These are phyloP conservation scores for Paramuricea clavata DNA, from an alignment of 92 coral and sea anemone species.

Conservation along the genomic window DNA sequence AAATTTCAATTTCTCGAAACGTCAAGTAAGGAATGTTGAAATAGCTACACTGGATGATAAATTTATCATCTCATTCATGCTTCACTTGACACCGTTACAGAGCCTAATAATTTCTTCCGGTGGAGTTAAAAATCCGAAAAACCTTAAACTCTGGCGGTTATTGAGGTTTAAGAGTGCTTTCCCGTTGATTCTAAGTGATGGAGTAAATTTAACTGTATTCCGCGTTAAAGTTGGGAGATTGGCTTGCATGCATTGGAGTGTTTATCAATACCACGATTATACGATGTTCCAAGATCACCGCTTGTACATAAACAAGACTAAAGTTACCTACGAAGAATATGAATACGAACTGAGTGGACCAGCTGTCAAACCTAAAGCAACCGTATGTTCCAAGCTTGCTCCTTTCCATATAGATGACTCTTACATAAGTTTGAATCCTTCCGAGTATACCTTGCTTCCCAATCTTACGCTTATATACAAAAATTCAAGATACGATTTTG, in stretches of 20 bases:
- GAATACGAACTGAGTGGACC: conserved; percentile 17
- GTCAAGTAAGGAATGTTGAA: conserved; percentile 4
- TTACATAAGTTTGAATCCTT: neutral
- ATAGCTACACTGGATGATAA: neutral
- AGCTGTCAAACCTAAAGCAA: conserved; percentile 5
- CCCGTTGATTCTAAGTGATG: neutral
- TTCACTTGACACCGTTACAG: conserved; percentile 6
- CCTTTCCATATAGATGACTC: conserved; percentile 1
- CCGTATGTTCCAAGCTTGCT: conserved; percentile 13
- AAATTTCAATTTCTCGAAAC: conserved; percentile 7
- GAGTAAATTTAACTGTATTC: neutral
- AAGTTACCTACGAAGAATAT: neutral
- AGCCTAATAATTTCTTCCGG: neutral
- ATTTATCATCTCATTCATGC: conserved; percentile 8
- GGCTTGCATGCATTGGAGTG: neutral
- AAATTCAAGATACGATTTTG: neutral
- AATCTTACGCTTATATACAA: conserved; percentile 20
- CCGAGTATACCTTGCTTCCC: conserved; percentile 27
- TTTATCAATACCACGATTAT: neutral
- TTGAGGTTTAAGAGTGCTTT: conserved; percentile 15
- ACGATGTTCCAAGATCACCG: neutral
- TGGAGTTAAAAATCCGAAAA: neutral
- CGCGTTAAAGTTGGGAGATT: neutral
- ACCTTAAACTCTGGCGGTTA: neutral
- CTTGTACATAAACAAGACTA: conserved; percentile 10